Evolutionary conservation across 1,140 invertebrate species (phyloP).

Genomic region (Oppia nitens): DNA sequence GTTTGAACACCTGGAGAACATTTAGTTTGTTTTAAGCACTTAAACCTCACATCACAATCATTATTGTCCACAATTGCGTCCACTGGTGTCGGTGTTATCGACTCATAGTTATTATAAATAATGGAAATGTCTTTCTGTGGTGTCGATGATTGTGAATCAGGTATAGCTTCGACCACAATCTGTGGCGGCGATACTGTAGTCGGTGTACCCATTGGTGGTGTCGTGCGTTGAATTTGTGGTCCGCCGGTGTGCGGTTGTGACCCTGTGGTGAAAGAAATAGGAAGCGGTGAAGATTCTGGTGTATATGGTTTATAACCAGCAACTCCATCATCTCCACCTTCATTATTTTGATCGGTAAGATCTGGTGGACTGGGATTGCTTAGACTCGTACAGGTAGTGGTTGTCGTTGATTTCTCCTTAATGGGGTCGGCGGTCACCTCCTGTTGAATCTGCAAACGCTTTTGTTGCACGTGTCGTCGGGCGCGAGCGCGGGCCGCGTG

Average conservation of each 20-base stretch:
- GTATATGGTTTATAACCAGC: background rate
- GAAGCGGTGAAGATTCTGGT: background rate
- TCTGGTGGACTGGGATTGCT: conserved; percentile 25
- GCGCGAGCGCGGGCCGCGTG: conserved; percentile 82
- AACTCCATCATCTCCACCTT: conserved; percentile 1
- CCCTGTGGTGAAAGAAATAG: background rate
- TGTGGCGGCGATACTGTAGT: conserved; percentile 12
- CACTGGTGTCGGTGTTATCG: background rate
- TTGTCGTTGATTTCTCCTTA: conserved; percentile 23
- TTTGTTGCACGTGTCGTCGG: conserved; percentile 40
- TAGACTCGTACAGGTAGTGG: conserved; percentile 23
- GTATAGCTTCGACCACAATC: conserved; percentile 14
- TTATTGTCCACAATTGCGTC: background rate
- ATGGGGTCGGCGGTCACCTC: conserved; percentile 17
- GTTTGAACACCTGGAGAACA: background rate
- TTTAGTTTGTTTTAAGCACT: background rate
- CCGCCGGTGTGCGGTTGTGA: background rate
- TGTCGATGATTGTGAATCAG: background rate
- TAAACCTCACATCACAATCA: background rate
- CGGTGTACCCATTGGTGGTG: background rate
- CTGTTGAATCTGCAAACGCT: conserved; percentile 2
- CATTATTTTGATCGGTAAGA: background rate
- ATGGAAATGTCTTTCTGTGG: background rate
- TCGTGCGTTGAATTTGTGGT: background rate
- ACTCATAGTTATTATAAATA: background rate